Percentiles rank a stretch among this genome's conserved stretches.
Evolutionary conservation across 2,888 invertebrate genomes (phyloP).

Genomic region (Bombyx huttoni): DNA sequence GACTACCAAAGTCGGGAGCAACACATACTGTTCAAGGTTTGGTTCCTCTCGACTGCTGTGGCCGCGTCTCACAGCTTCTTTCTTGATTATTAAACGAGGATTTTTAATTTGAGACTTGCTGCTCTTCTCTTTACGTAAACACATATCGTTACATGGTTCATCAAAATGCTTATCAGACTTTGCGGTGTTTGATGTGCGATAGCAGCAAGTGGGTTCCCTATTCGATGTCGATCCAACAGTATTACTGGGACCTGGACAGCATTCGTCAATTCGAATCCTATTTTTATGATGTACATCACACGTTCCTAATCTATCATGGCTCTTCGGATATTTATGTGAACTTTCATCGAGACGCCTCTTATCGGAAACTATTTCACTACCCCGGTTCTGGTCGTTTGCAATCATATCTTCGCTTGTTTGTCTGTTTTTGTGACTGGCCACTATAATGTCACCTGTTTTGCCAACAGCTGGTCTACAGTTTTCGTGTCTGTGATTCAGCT

Average conservation of each 20-base stretch:
- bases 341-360: conserved; percentile 24
- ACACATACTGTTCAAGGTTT: conserved; percentile 52
- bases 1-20: conserved; percentile 54
- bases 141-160: background rate
- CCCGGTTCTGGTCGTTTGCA: conserved; percentile 33
- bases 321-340: conserved; percentile 27
- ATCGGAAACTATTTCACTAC: conserved; percentile 25
- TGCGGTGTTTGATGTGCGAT: conserved; percentile 29
- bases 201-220: conserved; percentile 46
- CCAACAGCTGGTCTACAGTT: conserved; percentile 43
- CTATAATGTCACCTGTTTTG: conserved; percentile 63
- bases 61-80: conserved; percentile 37
- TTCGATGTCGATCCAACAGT: conserved; percentile 22
- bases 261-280: conserved; percentile 28
- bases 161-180: conserved; percentile 14
- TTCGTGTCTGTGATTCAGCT: conserved; percentile 56
- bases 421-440: conserved; percentile 55
- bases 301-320: conserved; percentile 30
- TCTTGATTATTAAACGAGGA: conserved; percentile 46
- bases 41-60: conserved; percentile 32
- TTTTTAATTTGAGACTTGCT: conserved; percentile 19
- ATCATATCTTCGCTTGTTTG: conserved; percentile 31
- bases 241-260: conserved; percentile 48
- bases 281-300: conserved; percentile 23
- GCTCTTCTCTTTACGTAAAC: background rate